Evolutionary conservation across 1,140 invertebrate species (phyloP), one percentile per base, ranked within the genome.

Genomic region (Dendrolimus kikuchii): DNA sequence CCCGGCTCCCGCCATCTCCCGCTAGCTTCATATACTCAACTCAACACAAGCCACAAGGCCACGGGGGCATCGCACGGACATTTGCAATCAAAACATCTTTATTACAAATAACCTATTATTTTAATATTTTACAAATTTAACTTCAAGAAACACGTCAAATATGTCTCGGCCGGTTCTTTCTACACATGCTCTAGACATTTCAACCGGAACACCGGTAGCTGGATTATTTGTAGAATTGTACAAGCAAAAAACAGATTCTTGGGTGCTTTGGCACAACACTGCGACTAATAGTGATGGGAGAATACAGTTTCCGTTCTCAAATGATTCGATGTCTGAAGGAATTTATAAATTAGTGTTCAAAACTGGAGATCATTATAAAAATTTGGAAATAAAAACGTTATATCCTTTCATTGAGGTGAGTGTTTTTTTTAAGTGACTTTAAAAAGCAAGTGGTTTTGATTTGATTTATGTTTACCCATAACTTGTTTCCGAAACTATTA

Each of bases 271-370:
- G 92, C 64, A 92, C 86, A 84, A 90, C 88, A 85, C 90, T 66
- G 85, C 89, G 53, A 95, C 94, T 23, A 90, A 90, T 75, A 68
- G 76, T 39, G 91, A 92, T 73, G 94, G 94, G 2, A 86, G 91
- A 39, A 91, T 92, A 63, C 83, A 82, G 23, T 90, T 92, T 59
- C 90, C 95, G 10, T 88, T 94, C 5, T 84, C 89, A 0, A 89
- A 89, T 57, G 77, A 88, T 0, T 88, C 89, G 5, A 91, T 94
- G 69, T 88, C 88, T 0, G 74, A 80, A 39, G 94, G 93, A 40
- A 89, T 90, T 40, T 95, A 95, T 73, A 95, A 94, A 70, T 73
- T 95, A 8, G 90, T 91, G 64, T 95, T 93, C 68, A 92, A 94
- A 59, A 92, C 93, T 1, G 91, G 91, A 53, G 88, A 90, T 54